A percentile compares a stretch with the other conserved stretches of the same genome.
These are phyloP conservation scores for Camarhynchus parvulus DNA, from an alignment of 2,113 vertebrate genomes.

Conservation along the genomic window DNA sequence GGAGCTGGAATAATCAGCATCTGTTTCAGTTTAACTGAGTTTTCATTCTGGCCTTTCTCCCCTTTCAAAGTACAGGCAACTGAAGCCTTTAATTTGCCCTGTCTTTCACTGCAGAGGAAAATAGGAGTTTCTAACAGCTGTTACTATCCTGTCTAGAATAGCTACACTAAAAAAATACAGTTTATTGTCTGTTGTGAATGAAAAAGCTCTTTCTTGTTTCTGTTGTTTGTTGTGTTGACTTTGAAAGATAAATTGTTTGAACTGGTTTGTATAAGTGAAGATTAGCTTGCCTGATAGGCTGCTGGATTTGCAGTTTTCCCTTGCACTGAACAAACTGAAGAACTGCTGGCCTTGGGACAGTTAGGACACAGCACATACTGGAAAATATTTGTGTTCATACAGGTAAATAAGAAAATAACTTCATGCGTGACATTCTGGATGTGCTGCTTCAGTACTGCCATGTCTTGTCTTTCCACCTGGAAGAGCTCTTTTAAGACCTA, in stretches of 20 bases:
- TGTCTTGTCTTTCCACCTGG: background rate
- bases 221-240: slow-evolving; percentile 7
- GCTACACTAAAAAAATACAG: background rate
- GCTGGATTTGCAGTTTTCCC: slow-evolving; percentile 27
- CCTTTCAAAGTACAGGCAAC: slow-evolving; percentile 21
- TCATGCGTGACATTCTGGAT: background rate
- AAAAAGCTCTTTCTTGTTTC: slow-evolving; percentile 31
- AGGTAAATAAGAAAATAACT: background rate
- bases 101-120: slow-evolving; percentile 26
- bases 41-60: slow-evolving; percentile 40
- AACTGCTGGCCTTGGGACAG: background rate
- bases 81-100: slow-evolving; percentile 54
- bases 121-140: slow-evolving; percentile 17
- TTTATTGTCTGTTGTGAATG: slow-evolving; percentile 33
- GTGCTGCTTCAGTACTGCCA: background rate
- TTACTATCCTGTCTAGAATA: slow-evolving; percentile 10
- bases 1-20: slow-evolving; percentile 32
- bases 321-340: background rate
- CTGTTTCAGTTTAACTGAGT: slow-evolving; percentile 48
- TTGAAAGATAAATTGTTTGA: slow-evolving; percentile 39
- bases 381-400: background rate
- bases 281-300: slow-evolving; percentile 2
- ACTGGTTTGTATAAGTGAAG: slow-evolving; percentile 11
- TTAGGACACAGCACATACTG: background rate
- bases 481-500: background rate